A percentile compares a stretch with the other conserved stretches of the same genome.
Evolutionary conservation across 2,797 vertebrate genomes (phyloP).

Genomic region (Vireo griseus): DNA sequence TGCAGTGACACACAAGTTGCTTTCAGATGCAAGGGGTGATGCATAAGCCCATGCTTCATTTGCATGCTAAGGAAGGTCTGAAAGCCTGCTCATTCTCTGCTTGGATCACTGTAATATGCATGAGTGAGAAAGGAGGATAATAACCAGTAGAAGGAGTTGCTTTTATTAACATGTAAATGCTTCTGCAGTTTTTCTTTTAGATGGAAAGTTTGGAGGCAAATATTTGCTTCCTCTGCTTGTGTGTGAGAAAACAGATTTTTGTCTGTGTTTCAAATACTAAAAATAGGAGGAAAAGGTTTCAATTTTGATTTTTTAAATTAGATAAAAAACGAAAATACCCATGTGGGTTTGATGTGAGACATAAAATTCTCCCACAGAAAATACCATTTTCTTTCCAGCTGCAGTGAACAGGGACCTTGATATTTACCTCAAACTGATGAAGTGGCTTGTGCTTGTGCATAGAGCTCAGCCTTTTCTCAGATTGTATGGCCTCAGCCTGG

Average conservation of each 20-base stretch:
- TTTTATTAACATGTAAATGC: conserved; percentile 55
- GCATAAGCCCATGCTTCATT: conserved; percentile 23
- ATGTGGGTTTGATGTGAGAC: neutral
- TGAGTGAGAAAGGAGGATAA: conserved; percentile 60
- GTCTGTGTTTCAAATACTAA: neutral
- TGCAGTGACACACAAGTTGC: neutral
- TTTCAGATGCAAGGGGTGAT: conserved; percentile 17
- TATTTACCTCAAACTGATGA: conserved; percentile 1
- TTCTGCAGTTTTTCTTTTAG: conserved; percentile 8
- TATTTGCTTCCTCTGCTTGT: conserved; percentile 12
- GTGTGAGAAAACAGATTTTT: neutral
- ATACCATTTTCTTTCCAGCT: neutral
- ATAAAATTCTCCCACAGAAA: neutral
- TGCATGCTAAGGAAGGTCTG: conserved; percentile 53
- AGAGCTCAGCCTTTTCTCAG: neutral
- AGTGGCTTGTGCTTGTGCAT: neutral
- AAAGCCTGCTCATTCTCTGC: conserved; percentile 17
- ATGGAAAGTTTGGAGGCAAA: conserved; percentile 1
- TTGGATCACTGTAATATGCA: conserved; percentile 53
- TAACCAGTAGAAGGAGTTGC: conserved; percentile 45
- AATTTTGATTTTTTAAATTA: neutral
- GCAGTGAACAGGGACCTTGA: neutral
- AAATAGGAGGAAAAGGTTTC: neutral
- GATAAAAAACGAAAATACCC: accelerated
- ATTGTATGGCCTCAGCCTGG: neutral